Conservation (phyloP, 1,140 invertebrate species). For the Mya arenaria region DNA sequence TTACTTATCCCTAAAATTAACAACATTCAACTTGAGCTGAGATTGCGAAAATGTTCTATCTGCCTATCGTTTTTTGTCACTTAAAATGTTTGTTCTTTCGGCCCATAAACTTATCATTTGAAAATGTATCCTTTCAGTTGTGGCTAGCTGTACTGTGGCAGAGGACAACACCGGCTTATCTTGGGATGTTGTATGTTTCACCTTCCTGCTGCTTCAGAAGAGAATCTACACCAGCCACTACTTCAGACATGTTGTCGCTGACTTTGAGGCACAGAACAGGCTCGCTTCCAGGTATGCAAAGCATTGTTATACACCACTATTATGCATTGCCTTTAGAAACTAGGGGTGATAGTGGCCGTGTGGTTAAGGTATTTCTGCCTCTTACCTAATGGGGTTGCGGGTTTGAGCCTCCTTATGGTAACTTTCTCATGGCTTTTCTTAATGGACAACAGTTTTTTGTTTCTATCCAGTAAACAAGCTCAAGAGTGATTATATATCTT, state of each 20-base stretch:
- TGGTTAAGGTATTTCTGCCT: conserved; percentile 82
- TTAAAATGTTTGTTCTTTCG: too few relatives aligned
- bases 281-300: conserved; percentile 88
- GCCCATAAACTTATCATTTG: too few relatives aligned
- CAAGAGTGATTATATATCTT: too few relatives aligned
- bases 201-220: conserved; percentile 94
- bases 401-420: too few relatives aligned
- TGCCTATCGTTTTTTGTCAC: too few relatives aligned
- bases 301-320: conserved; percentile 95
- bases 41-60: too few relatives aligned
- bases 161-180: conserved; percentile 73
- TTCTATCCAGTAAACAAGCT: too few relatives aligned
- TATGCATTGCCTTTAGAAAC: conserved; percentile 95
- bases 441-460: too few relatives aligned
- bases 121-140: neutral
- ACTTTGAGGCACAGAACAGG: conserved; percentile 96
- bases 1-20: too few relatives aligned
- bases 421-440: too few relatives aligned
- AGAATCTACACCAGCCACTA: conserved; percentile 97
- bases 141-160: conserved; percentile 60
- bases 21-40: too few relatives aligned
- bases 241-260: conserved; percentile 97
- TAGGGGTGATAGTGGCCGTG: conserved; percentile 89
- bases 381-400: too few relatives aligned
- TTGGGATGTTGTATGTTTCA: conserved; percentile 97